A percentile compares a stretch with the other conserved stretches of the same genome.
phyloP scores from a whole-genome alignment of 1,140 invertebrate genomes.

The Cryptotermes secundus region DNA sequence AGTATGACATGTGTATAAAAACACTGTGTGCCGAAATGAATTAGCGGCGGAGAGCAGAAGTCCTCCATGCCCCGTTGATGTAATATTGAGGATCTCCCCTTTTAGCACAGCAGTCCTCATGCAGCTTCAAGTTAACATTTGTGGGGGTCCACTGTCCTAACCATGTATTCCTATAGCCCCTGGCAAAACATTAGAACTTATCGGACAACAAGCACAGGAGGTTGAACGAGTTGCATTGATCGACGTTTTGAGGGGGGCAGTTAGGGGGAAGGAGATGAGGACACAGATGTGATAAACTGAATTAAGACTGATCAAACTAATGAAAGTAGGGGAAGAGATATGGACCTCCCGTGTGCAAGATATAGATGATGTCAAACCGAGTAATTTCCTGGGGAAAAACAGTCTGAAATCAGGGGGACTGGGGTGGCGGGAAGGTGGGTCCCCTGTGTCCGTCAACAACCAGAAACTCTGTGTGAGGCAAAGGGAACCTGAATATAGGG shows the following conservation, averaged over 20 bases:
- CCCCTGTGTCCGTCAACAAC: constrained; percentile 4
- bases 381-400: constrained; percentile 10
- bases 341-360: background rate
- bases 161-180: background rate
- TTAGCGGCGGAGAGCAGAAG: background rate
- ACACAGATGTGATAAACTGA: constrained; percentile 16
- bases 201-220: background rate
- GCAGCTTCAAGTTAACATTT: background rate
- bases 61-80: background rate
- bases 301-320: constrained; percentile 18
- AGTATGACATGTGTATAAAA: background rate
- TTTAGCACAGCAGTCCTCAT: background rate
- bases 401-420: background rate
- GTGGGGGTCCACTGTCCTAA: background rate
- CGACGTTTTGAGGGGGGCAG: background rate
- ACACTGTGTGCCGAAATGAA: background rate
- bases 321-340: background rate
- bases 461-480: background rate
- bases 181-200: background rate
- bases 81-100: background rate
- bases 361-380: constrained; percentile 17
- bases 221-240: background rate
- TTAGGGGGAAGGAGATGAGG: background rate
- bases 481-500: background rate
- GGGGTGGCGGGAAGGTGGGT: background rate